A percentile compares a stretch with the other conserved stretches of the same genome.
Evolutionary conservation across 2,797 vertebrate genomes (phyloP).

Genomic region (Myotis vivesi): DNA sequence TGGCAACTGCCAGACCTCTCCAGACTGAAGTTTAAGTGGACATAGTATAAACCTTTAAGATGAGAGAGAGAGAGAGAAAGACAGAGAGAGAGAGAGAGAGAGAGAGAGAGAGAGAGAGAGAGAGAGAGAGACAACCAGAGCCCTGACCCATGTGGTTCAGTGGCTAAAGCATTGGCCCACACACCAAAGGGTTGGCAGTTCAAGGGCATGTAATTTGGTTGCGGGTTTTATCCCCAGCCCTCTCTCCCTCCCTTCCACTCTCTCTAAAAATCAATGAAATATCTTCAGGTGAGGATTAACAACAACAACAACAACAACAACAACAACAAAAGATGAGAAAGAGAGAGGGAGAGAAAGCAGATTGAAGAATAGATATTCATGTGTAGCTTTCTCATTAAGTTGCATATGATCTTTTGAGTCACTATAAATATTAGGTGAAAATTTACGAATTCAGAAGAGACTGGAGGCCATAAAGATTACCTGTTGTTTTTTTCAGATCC

Average conservation of each 20-base stretch:
- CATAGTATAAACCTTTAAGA: not conserved
- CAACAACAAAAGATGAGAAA: not conserved
- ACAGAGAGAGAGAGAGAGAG: no score
- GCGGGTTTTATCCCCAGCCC: no score
- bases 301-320: no score
- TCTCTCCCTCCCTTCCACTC: no score
- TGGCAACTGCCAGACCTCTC: not conserved
- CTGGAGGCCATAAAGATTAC: not conserved
- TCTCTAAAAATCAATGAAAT: no score
- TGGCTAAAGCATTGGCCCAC: no score
- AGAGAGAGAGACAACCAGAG: no score
- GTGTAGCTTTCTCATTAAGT: not conserved
- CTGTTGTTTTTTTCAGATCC: constrained; percentile 18
- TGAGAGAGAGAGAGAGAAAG: not conserved
- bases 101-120: no score
- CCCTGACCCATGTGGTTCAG: no score
- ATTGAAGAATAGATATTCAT: not conserved
- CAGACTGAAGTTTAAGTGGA: not conserved
- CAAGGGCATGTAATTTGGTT: no score
- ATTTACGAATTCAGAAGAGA: constrained; percentile 15
- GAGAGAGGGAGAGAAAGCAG: not conserved
- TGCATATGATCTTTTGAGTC: constrained; percentile 16
- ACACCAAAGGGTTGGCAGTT: no score
- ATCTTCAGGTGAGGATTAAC: no score
- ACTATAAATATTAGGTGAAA: not conserved